phyloP scores from a whole-genome alignment of 2,797 vertebrate species.

The Pantherophis vulpinus region DNA sequence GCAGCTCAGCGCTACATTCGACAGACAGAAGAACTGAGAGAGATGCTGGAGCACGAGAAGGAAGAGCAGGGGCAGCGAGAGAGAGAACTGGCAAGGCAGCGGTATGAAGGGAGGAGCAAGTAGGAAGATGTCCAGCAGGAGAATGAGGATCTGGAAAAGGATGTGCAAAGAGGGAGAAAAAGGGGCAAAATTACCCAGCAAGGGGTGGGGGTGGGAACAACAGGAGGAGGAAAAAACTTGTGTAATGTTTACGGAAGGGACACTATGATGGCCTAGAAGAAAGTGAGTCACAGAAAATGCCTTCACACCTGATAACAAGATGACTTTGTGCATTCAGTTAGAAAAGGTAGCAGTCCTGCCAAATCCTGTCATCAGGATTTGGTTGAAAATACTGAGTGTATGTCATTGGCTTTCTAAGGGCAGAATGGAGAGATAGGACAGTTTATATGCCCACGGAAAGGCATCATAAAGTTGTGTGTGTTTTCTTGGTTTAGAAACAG shows the following conservation, averaged over 20 bases:
- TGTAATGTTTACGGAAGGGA: neutral
- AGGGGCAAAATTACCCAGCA: neutral
- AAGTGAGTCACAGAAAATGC: neutral
- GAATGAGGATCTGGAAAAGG: neutral
- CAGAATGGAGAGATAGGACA: neutral
- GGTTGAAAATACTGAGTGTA: too few relatives aligned
- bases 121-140: neutral
- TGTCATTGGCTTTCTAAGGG: neutral
- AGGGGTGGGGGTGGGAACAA: too few relatives aligned
- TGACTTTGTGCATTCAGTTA: neutral
- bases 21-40: conserved; percentile 83
- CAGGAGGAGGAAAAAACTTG: neutral
- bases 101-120: conserved; percentile 59
- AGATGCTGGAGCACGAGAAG: conserved; percentile 81
- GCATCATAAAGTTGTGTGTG: neutral
- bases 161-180: neutral
- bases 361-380: neutral
- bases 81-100: conserved; percentile 80
- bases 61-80: conserved; percentile 84
- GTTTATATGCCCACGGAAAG: neutral
- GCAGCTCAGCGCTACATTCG: conserved; percentile 78
- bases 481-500: neutral
- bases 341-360: neutral
- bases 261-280: neutral
- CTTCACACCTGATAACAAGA: neutral